These are phyloP conservation scores for Australoheros scitulus DNA, from an alignment of 2,113 vertebrate species.

Conservation along the genomic window DNA sequence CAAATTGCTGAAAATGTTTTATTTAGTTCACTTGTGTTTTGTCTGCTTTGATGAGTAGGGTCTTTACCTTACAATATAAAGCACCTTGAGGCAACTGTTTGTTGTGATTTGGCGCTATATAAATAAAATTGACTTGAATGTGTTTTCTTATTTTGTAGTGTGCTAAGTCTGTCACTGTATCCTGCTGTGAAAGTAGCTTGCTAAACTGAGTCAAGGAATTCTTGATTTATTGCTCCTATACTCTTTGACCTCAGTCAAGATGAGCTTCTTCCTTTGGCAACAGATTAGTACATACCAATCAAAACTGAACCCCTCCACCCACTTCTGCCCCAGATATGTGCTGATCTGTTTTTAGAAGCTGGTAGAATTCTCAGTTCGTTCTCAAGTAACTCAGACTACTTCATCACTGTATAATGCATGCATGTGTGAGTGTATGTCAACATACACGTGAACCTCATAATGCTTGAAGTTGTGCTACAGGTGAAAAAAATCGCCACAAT, in stretches of 20 bases:
- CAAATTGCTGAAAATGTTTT: background rate
- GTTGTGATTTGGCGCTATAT: too few relatives aligned
- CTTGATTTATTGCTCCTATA: background rate
- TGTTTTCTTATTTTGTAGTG: background rate
- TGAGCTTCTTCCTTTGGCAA: conserved; percentile 47
- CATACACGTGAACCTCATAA: background rate
- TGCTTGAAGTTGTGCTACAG: background rate
- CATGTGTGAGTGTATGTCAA: background rate
- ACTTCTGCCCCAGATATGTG: conserved; percentile 60
- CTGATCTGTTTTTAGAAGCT: conserved; percentile 71
- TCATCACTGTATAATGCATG: conserved; percentile 21
- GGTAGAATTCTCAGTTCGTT: conserved; percentile 49
- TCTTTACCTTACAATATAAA: too few relatives aligned
- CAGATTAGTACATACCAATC: conserved; percentile 29
- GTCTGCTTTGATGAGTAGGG: background rate
- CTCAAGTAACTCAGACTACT: conserved; percentile 61
- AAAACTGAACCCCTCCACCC: conserved; percentile 27
- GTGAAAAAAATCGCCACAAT: background rate
- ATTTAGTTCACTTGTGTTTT: background rate
- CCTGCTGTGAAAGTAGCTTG: conserved; percentile 5
- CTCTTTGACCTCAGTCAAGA: conserved; percentile 16
- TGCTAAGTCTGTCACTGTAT: background rate
- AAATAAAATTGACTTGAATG: too few relatives aligned
- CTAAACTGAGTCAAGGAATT: background rate
- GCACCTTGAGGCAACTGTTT: too few relatives aligned